These are phyloP conservation scores for Drosophila rubida DNA, from an alignment of 2,888 invertebrate genomes.

Conservation along the genomic window DNA sequence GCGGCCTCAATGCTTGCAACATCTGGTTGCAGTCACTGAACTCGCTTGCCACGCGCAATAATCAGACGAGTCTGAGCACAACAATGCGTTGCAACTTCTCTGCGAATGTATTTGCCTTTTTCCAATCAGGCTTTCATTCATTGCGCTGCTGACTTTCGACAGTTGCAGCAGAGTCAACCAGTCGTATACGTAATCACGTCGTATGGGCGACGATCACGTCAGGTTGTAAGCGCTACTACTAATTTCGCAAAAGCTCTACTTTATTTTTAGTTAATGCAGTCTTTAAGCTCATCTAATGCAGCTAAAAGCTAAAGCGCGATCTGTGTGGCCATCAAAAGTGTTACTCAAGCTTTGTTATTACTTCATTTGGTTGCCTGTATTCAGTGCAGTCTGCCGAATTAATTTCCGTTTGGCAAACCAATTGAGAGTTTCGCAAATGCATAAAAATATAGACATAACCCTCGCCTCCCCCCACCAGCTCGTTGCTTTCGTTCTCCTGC, in stretches of 20 bases:
- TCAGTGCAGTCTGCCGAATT: conserved; percentile 45
- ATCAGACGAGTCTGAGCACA: conserved; percentile 25
- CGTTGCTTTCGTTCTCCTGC: too few species aligned
- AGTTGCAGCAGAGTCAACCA: conserved; percentile 70
- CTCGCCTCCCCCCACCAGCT: too few species aligned
- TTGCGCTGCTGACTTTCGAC: conserved; percentile 71
- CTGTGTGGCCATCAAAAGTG: too few species aligned
- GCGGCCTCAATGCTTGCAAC: background rate
- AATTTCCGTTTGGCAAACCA: conserved; percentile 84
- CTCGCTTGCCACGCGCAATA: conserved; percentile 56
- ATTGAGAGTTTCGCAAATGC: conserved; percentile 82
- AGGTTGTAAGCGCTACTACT: too few species aligned
- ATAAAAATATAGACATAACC: conserved; percentile 4
- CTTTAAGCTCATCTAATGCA: too few species aligned
- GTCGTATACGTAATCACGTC: conserved; percentile 10
- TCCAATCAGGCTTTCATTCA: conserved; percentile 74
- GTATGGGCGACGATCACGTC: too few species aligned
- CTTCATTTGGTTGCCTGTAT: conserved; percentile 19
- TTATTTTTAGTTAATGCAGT: too few species aligned
- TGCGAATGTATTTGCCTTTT: conserved; percentile 44
- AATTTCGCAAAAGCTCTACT: too few species aligned
- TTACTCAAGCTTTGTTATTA: too few species aligned
- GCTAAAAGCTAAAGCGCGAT: too few species aligned
- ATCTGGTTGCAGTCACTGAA: conserved; percentile 68
- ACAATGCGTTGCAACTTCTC: conserved; percentile 28